Conservation (phyloP, 2,797 vertebrate species). For the Hipposideros larvatus region DNA sequence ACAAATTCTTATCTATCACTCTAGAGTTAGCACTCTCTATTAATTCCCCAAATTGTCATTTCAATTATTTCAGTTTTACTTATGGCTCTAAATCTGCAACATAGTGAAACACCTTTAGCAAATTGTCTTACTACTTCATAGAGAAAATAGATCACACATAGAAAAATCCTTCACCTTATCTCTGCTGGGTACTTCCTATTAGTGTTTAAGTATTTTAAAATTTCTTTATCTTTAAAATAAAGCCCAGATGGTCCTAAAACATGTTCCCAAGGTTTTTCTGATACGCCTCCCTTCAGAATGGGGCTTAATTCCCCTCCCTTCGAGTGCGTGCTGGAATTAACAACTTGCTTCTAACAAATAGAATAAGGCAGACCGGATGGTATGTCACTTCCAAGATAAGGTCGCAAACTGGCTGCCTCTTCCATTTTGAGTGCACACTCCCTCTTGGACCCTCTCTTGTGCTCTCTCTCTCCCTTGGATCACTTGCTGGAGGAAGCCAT, state of each 20-base stretch:
- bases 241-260: not conserved
- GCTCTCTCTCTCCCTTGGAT: not conserved
- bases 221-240: constrained; percentile 33
- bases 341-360: constrained; percentile 17
- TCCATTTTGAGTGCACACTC: not conserved
- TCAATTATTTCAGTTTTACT: constrained; percentile 6
- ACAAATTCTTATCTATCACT: constrained; percentile 1
- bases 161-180: not conserved
- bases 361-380: not conserved
- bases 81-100: not conserved
- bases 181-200: not conserved
- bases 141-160: not conserved
- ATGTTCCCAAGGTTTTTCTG: not conserved
- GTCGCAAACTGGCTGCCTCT: not conserved
- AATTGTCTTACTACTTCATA: not conserved
- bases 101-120: not conserved
- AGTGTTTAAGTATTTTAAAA: constrained; percentile 24
- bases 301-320: not conserved
- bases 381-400: not conserved
- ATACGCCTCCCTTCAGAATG: not conserved
- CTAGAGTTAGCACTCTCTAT: not conserved
- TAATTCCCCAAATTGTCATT: not conserved
- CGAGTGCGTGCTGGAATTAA: not conserved
- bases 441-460: not conserved
- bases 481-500: not conserved